A percentile compares a stretch with the other conserved stretches of the same genome.
Evolutionary conservation across 2,888 invertebrate species (phyloP).

Genomic region (Eugnorisma glareosa): DNA sequence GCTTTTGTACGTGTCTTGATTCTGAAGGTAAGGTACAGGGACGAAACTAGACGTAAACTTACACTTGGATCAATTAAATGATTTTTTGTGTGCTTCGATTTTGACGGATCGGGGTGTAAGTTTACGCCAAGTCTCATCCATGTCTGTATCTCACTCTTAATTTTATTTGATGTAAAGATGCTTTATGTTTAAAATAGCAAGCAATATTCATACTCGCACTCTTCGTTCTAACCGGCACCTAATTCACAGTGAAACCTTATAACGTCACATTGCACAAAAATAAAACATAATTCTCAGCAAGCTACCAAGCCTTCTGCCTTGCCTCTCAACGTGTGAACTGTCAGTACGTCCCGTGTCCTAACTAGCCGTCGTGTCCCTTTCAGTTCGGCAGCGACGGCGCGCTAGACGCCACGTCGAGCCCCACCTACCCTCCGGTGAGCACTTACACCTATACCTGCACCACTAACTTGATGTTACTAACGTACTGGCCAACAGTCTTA

Average conservation of each 20-base stretch:
- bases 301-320: background rate
- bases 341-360: background rate
- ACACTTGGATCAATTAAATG: background rate
- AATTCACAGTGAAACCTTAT: background rate
- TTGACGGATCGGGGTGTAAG: background rate
- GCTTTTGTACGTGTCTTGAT: background rate
- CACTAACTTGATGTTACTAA: background rate
- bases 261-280: background rate
- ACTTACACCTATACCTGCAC: background rate
- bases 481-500: too few relatives aligned
- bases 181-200: conserved; percentile 2
- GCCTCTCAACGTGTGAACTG: conserved; percentile 19
- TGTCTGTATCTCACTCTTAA: background rate
- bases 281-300: background rate
- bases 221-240: background rate
- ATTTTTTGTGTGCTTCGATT: background rate
- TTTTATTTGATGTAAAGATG: background rate
- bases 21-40: background rate
- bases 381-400: conserved; percentile 96
- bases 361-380: conserved; percentile 35
- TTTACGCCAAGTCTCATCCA: background rate
- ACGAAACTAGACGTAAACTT: background rate
- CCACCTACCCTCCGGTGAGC: conserved; percentile 90
- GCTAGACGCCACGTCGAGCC: conserved; percentile 93
- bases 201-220: background rate